Base-by-base conservation (phyloP, 2,797 vertebrate species). In the Aulostomus chinensis region DNA sequence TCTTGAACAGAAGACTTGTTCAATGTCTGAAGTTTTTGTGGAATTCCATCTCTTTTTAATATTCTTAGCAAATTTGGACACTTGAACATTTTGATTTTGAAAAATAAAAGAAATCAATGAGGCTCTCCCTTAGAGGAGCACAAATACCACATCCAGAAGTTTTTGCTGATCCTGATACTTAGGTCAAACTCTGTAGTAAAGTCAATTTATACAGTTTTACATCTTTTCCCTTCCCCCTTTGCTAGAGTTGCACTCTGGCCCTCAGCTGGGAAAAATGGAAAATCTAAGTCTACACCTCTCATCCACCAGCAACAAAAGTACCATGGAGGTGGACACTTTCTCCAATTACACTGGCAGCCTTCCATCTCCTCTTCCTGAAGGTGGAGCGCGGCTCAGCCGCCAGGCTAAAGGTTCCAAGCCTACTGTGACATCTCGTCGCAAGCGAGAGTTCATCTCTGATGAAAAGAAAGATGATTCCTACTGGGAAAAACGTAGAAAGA, bases 381-480 rank as follows among this genome's bases (percentile, higher is more conserved):
- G 29, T 3, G 71, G 31, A 20, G 34, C 13, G 0, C 81, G 80
- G 17, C 4, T 21, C 35, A 71, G 78, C 52, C 86, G 89, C 8
- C 72, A 55, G 49, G 8, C 60, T 17, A 93, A 93, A 71, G 73
- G 86, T 37, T 58, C 67, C 58, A 92, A 93, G 53, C 39, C 84
- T 2, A 81, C 42, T 11, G 18, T 73, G 36, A 70, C 73, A 12
- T 89, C 90, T 57, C 88, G 92, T 4, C 89, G 93, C 58, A 93
- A 93, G 73, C 76, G 93, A 0, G 92, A 94, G 83, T 94, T 94
- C 59, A 94, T 93, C 43, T 92, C 92, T 0, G 92, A 93, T n/a
- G 92, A 93, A 80, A 92, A 94, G 76, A 94, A 94, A 69, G 93
- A 94, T 14, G 93, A 89, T 33, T 92, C 87, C 28, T 94, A 94